phyloP scores from a whole-genome alignment of 2,888 invertebrate genomes.

The Dryomyza anilis region DNA sequence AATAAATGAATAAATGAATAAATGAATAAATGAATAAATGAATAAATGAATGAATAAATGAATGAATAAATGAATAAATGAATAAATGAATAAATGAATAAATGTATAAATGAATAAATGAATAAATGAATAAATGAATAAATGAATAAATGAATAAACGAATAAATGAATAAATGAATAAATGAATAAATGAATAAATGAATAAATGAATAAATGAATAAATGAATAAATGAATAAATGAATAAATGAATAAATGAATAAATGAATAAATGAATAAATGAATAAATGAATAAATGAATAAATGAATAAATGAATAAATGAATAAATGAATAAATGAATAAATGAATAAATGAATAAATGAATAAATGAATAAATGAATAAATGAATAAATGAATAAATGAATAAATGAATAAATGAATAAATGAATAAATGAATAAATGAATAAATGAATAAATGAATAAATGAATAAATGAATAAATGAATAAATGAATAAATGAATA shows the following conservation, averaged over 20 bases:
- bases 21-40: constrained; percentile 1
- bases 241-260: constrained; percentile 5
- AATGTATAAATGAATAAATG: constrained; percentile 3
- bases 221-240: constrained; percentile 5
- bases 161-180: constrained; percentile 5
- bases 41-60: too few species aligned
- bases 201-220: constrained; percentile 5
- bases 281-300: constrained; percentile 5
- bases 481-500: constrained; percentile 8
- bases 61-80: constrained; percentile 5
- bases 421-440: constrained; percentile 5
- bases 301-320: constrained; percentile 5
- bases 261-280: constrained; percentile 5
- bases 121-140: constrained; percentile 3
- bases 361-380: constrained; percentile 5
- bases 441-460: constrained; percentile 6
- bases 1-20: constrained; percentile 5
- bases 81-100: constrained; percentile 5
- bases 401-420: constrained; percentile 5
- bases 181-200: constrained; percentile 3
- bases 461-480: constrained; percentile 8
- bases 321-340: constrained; percentile 5
- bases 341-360: constrained; percentile 5
- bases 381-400: constrained; percentile 5
- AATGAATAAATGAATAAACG: too few species aligned